A percentile compares a stretch with the other conserved stretches of the same genome.
These are phyloP conservation scores for Tipula confusa DNA, from an alignment of 2,888 invertebrate species.

Conservation along the genomic window DNA sequence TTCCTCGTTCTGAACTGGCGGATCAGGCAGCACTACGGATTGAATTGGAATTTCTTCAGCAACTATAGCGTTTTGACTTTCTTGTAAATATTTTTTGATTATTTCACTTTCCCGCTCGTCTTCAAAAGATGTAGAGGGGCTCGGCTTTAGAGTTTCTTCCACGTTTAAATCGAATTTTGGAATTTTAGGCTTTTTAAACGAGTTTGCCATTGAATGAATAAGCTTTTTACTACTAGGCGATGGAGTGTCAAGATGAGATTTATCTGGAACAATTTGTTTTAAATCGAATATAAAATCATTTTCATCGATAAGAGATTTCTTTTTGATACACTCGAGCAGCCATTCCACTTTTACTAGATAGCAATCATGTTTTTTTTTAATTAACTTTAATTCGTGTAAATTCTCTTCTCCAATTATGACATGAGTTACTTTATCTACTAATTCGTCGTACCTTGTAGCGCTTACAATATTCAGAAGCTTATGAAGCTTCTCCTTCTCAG, in stretches of 20 bases:
- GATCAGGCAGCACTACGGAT: not conserved
- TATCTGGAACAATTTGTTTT: slow-evolving; percentile 34
- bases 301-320: slow-evolving; percentile 56
- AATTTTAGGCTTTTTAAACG: slow-evolving; percentile 46
- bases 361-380: slow-evolving; percentile 39
- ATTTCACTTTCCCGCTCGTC: slow-evolving; percentile 40
- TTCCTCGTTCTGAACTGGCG: not conserved
- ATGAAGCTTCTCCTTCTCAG: slow-evolving; percentile 62
- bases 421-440: slow-evolving; percentile 75
- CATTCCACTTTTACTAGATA: slow-evolving; percentile 62
- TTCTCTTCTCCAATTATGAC: slow-evolving; percentile 65
- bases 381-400: slow-evolving; percentile 50
- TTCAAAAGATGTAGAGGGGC: not conserved
- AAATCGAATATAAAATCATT: slow-evolving; percentile 46
- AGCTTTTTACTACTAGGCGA: slow-evolving; percentile 62
- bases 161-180: slow-evolving; percentile 40
- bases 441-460: slow-evolving; percentile 68
- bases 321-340: slow-evolving; percentile 68
- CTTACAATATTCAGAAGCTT: slow-evolving; percentile 71
- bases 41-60: not conserved
- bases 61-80: slow-evolving; percentile 39
- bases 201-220: slow-evolving; percentile 47
- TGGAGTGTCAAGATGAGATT: slow-evolving; percentile 53
- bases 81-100: slow-evolving; percentile 45
- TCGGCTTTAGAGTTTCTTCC: not conserved